Evolutionary conservation across 2,113 vertebrate species (phyloP).

Genomic region (Trogon melanurus): DNA sequence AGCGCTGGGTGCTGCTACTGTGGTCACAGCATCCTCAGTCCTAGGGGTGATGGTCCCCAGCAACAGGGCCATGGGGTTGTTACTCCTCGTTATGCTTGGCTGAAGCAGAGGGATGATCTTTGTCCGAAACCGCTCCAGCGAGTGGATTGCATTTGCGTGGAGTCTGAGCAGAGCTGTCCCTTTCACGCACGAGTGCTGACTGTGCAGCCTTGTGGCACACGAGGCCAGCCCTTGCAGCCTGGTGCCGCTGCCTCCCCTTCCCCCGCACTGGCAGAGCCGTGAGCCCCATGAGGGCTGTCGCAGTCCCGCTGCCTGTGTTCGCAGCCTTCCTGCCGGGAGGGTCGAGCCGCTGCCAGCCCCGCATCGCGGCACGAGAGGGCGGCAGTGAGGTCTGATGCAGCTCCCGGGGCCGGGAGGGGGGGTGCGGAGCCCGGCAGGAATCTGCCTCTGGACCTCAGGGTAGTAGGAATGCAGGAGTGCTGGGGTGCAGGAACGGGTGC

Average conservation of each 20-base stretch:
- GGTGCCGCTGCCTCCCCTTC: background rate
- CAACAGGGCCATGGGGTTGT: background rate
- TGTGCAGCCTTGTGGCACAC: background rate
- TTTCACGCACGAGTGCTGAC: background rate
- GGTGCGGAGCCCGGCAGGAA: background rate
- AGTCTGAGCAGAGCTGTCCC: background rate
- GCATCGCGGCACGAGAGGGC: background rate
- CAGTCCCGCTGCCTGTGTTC: background rate
- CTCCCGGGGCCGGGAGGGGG: background rate
- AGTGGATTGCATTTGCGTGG: fast-evolving
- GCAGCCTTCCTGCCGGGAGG: background rate
- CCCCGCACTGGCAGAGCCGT: background rate
- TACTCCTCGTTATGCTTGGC: background rate
- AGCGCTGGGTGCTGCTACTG: background rate
- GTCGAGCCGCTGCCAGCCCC: background rate
- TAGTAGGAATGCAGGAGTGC: background rate
- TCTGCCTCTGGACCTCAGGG: background rate
- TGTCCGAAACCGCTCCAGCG: background rate
- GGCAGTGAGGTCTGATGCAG: background rate
- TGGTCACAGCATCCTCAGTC: background rate
- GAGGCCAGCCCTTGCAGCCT: background rate
- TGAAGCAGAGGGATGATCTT: background rate
- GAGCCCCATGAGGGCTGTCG: background rate
- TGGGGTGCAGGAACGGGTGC: background rate
- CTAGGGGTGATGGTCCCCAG: fast-evolving